Evolutionary conservation across 2,888 invertebrate species (phyloP).

Genomic region (Serripes groenlandicus): DNA sequence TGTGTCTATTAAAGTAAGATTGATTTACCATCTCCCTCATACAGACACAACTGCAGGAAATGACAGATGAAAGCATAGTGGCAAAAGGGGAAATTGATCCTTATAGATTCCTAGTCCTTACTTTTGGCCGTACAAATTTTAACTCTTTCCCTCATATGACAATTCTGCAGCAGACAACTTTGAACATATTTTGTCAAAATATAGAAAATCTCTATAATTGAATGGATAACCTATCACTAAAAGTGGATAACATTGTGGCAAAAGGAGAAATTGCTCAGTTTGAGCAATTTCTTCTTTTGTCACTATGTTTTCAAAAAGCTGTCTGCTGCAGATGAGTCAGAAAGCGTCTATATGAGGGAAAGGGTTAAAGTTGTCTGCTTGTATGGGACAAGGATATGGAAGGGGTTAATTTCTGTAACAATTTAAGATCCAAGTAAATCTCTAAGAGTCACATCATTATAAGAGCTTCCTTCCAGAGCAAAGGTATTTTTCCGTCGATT

Average conservation of each 20-base stretch:
- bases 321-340: background rate
- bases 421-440: slow-evolving; percentile 63
- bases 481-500: slow-evolving; percentile 66
- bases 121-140: no score
- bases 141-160: no score
- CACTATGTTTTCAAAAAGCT: background rate
- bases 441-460: slow-evolving; percentile 70
- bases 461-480: slow-evolving; percentile 72
- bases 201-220: no score
- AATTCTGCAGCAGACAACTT: no score
- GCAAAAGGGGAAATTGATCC: background rate
- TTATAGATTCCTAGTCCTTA: background rate
- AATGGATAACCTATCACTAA: no score
- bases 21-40: no score
- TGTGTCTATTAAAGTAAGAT: background rate
- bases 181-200: no score
- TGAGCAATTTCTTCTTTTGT: background rate
- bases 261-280: background rate
- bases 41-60: background rate
- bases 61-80: background rate
- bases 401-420: background rate
- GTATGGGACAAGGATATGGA: no score
- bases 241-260: background rate
- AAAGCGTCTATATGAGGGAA: background rate
- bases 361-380: background rate